A percentile compares a stretch with the other conserved stretches of the same genome.
Conservation (phyloP, 1,140 invertebrate species). For the Papilio dardanus region DNA sequence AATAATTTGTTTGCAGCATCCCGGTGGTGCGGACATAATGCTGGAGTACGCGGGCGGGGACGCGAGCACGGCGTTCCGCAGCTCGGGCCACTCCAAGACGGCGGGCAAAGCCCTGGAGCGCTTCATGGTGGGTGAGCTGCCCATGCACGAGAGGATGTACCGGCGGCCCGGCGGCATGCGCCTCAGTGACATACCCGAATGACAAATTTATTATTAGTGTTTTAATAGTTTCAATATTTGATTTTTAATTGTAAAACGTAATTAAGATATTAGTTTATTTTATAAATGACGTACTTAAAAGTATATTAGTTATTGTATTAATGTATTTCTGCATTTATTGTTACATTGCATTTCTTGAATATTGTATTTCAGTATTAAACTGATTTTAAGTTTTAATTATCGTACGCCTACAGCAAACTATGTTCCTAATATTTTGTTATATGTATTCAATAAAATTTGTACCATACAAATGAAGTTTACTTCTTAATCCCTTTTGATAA, state of each 20-base stretch:
- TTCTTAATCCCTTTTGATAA: background rate
- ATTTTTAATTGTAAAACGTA: background rate
- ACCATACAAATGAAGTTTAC: background rate
- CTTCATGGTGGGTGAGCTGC: slow-evolving; percentile 89
- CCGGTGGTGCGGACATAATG: slow-evolving; percentile 92
- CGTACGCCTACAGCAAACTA: background rate
- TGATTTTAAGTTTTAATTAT: slow-evolving; percentile 30
- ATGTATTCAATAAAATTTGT: slow-evolving; percentile 28
- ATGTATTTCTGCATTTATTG: slow-evolving; percentile 35
- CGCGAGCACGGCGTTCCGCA: slow-evolving; percentile 91
- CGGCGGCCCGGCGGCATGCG: slow-evolving; percentile 78
- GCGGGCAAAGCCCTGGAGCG: slow-evolving; percentile 84
- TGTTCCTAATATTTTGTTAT: slow-evolving; percentile 27
- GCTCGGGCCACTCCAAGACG: slow-evolving; percentile 89
- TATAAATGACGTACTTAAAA: slow-evolving; percentile 29
- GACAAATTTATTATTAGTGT: slow-evolving; percentile 28
- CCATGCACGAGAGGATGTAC: slow-evolving; percentile 87
- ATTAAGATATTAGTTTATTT: background rate
- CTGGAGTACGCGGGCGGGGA: slow-evolving; percentile 94
- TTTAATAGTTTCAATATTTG: background rate
- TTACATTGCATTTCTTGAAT: slow-evolving; percentile 31
- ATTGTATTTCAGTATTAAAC: slow-evolving; percentile 36
- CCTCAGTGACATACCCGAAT: slow-evolving; percentile 77
- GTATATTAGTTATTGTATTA: slow-evolving; percentile 29
- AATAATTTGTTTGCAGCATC: slow-evolving; percentile 84